Evolutionary conservation across 2,797 vertebrate species (phyloP).

Genomic region (Dipus sagitta): DNA sequence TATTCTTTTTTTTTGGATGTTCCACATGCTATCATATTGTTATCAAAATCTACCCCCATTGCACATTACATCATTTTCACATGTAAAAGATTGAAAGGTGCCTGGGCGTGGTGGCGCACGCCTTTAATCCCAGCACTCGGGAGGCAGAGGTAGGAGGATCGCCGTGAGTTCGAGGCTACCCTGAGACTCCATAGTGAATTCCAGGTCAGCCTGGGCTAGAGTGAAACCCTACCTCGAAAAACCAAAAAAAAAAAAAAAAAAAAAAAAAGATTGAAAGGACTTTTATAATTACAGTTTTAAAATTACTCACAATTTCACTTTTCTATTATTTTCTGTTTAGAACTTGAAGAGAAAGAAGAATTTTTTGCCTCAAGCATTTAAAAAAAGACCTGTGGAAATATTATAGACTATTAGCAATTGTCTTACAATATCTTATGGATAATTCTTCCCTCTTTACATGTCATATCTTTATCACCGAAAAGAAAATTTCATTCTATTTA

Average conservation of each 20-base stretch:
- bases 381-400: conserved; percentile 38
- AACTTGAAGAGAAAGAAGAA: conserved; percentile 25
- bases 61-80: conserved; percentile 4
- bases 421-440: not conserved
- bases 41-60: conserved; percentile 33
- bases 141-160: too few relatives aligned
- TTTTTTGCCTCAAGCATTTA: conserved; percentile 12
- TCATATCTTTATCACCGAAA: conserved; percentile 14
- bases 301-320: conserved; percentile 58
- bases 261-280: conserved; percentile 6
- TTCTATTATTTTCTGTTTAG: conserved; percentile 21
- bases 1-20: conserved; percentile 28
- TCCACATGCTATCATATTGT: not conserved
- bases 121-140: too few relatives aligned
- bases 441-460: not conserved
- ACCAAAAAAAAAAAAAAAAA: too few relatives aligned
- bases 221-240: too few relatives aligned
- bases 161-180: too few relatives aligned
- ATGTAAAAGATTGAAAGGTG: too few relatives aligned
- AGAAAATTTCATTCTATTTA: not conserved
- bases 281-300: conserved; percentile 33
- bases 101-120: too few relatives aligned
- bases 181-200: too few relatives aligned
- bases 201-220: too few relatives aligned
- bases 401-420: not conserved